These are phyloP conservation scores for Onchidella celtica DNA, from an alignment of 2,888 invertebrate genomes.

Conservation along the genomic window DNA sequence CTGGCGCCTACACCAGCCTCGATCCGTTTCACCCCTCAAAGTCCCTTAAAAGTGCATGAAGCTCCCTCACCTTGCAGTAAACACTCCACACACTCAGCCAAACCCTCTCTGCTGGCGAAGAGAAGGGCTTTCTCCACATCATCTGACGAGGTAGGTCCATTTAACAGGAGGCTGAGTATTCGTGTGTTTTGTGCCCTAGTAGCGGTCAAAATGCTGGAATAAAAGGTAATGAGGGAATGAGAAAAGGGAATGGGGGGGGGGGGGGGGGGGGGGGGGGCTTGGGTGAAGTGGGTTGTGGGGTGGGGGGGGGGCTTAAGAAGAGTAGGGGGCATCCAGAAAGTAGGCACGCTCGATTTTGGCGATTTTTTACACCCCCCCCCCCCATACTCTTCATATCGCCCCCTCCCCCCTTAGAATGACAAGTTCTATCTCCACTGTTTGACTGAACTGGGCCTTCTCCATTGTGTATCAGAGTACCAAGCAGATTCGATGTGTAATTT, in stretches of 20 bases:
- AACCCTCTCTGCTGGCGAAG: slow-evolving; percentile 14
- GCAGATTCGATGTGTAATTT: no score
- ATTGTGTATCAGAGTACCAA: no score
- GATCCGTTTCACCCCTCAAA: no score
- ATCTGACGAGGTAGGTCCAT: background rate
- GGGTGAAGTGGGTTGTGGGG: background rate
- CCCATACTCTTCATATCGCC: no score
- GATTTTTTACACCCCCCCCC: no score
- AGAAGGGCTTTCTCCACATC: slow-evolving; percentile 25
- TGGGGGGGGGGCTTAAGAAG: background rate
- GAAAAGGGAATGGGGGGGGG: background rate
- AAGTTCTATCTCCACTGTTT: no score
- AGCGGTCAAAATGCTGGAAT: slow-evolving; percentile 13
- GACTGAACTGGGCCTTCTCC: no score
- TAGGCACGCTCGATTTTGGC: no score
- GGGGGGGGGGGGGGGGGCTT: background rate
- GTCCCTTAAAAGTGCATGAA: background rate
- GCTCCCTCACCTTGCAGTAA: background rate
- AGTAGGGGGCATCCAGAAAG: no score
- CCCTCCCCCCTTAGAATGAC: no score
- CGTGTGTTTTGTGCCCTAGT: slow-evolving; percentile 14
- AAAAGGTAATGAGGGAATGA: background rate
- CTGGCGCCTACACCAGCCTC: no score
- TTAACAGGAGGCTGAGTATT: background rate
- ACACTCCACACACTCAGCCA: slow-evolving; percentile 34